Percentiles rank a stretch among this genome's conserved stretches.
Conservation (phyloP, 1,140 invertebrate genomes). For the Scaptomyza hsui region DNA sequence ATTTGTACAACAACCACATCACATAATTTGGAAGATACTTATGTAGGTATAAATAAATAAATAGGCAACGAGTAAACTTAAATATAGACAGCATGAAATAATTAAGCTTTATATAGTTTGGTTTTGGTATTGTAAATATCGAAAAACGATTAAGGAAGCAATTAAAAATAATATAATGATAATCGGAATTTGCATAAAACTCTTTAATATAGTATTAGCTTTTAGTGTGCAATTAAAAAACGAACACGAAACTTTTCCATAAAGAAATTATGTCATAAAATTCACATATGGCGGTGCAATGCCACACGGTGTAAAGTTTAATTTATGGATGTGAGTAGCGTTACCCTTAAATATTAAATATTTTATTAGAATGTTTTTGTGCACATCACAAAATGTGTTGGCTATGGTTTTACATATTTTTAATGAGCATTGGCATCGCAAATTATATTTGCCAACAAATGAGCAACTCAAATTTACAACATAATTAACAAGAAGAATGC, state of each 20-base stretch:
- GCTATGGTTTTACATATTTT: slow-evolving; percentile 60
- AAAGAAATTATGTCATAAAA: slow-evolving; percentile 5
- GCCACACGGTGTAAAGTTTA: slow-evolving; percentile 21
- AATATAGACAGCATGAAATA: background rate
- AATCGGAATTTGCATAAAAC: background rate
- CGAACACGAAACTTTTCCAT: background rate
- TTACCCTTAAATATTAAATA: slow-evolving; percentile 13
- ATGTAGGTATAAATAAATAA: background rate
- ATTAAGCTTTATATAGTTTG: background rate
- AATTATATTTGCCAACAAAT: slow-evolving; percentile 42
- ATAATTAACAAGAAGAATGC: slow-evolving; percentile 43
- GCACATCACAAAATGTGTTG: slow-evolving; percentile 53
- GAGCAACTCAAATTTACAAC: slow-evolving; percentile 49
- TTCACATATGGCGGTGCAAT: slow-evolving; percentile 4
- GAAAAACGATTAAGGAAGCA: background rate
- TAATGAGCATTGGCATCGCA: slow-evolving; percentile 57
- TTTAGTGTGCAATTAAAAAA: background rate
- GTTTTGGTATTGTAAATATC: background rate
- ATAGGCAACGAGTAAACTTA: background rate
- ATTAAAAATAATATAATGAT: background rate
- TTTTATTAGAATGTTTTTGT: slow-evolving; percentile 44
- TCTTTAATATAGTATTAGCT: background rate
- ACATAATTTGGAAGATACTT: background rate
- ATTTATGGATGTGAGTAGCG: slow-evolving; percentile 19
- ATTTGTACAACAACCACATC: background rate